phyloP scores from a whole-genome alignment of 2,113 vertebrate species.

The Pseudopipra pipra region DNA sequence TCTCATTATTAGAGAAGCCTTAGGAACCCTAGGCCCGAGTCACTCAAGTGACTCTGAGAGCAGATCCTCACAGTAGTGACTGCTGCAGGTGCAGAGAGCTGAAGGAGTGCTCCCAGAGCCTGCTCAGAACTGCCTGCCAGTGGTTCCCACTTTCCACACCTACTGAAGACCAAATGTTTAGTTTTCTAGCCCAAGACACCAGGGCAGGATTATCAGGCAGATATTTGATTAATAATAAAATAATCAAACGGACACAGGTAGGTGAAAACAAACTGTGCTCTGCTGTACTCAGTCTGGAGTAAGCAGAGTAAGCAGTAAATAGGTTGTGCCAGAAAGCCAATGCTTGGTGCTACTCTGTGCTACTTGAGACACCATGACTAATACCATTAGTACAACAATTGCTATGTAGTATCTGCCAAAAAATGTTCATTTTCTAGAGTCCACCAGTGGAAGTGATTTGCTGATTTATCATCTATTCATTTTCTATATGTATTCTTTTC shows the following conservation, averaged over 20 bases:
- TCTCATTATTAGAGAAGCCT: not conserved
- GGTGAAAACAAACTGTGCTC: fast-evolving
- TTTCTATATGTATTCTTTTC: not conserved
- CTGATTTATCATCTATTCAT: not conserved
- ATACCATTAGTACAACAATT: not conserved
- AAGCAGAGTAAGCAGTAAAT: not conserved
- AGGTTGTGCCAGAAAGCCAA: not conserved
- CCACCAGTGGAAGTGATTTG: not conserved
- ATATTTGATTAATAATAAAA: not conserved
- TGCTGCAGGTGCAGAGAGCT: not conserved
- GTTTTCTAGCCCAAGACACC: not conserved
- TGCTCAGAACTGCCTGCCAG: not conserved
- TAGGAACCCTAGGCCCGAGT: not conserved
- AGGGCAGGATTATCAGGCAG: not conserved
- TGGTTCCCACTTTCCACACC: not conserved
- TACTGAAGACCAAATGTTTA: not conserved
- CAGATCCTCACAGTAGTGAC: not conserved
- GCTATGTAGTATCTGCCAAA: not conserved
- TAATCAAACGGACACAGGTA: not conserved
- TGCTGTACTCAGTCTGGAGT: not conserved
- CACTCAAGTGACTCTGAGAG: not conserved
- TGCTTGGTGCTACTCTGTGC: not conserved
- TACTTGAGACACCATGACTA: not conserved
- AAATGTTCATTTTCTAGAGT: not conserved
- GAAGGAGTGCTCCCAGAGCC: not conserved